These are phyloP conservation scores for Boloria euphrosyne DNA, from an alignment of 2,888 invertebrate species.

Conservation along the genomic window DNA sequence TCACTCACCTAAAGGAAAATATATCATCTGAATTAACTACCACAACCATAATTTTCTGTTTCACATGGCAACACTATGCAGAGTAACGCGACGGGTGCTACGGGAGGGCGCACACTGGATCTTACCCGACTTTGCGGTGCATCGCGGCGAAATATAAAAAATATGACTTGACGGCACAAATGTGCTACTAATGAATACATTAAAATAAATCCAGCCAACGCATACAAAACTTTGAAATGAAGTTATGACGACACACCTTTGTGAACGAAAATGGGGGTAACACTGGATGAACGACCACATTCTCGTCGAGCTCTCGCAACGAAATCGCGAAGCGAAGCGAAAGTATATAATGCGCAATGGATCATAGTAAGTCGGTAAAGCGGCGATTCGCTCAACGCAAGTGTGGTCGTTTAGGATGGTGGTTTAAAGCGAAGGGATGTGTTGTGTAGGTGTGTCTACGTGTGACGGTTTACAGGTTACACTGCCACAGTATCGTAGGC, in stretches of 20 bases:
- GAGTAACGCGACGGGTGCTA: constrained; percentile 60
- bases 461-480: constrained; percentile 90
- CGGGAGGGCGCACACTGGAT: constrained; percentile 46
- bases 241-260: constrained; percentile 65
- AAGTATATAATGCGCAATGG: constrained; percentile 33
- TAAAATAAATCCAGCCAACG: constrained; percentile 72
- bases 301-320: constrained; percentile 56
- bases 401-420: constrained; percentile 37
- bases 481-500: constrained; percentile 99
- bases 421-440: constrained; percentile 12
- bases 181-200: constrained; percentile 48
- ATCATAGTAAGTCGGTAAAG: constrained; percentile 32
- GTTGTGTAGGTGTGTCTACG: constrained; percentile 41
- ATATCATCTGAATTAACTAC: constrained; percentile 79
- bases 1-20: constrained; percentile 67
- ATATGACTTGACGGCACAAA: constrained; percentile 56
- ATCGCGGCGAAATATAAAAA: constrained; percentile 51
- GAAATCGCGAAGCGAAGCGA: constrained; percentile 42
- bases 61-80: constrained; percentile 67
- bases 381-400: constrained; percentile 36
- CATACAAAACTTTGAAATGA: constrained; percentile 68
- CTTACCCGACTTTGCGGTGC: constrained; percentile 53
- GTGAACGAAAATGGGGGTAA: constrained; percentile 41
- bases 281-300: constrained; percentile 48
- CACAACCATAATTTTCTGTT: constrained; percentile 79